A percentile compares a stretch with the other conserved stretches of the same genome.
Evolutionary conservation across 2,113 vertebrate genomes (phyloP).

Genomic region (Strigops habroptila): DNA sequence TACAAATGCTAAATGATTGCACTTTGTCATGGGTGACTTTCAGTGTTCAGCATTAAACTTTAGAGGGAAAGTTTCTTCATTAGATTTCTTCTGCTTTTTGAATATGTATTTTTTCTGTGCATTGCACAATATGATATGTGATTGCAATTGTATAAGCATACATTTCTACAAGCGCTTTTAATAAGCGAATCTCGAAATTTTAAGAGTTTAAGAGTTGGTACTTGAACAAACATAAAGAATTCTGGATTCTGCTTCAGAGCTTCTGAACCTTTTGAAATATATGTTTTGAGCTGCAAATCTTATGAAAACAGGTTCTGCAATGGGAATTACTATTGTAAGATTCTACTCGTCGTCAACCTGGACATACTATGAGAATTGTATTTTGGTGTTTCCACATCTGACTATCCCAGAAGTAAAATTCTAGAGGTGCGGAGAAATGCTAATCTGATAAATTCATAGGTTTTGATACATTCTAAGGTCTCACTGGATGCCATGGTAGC

Average conservation of each 20-base stretch:
- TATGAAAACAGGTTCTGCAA: neutral
- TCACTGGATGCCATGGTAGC: neutral
- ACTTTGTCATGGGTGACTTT: neutral
- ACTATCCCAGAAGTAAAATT: neutral
- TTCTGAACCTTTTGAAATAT: neutral
- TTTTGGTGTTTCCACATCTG: neutral
- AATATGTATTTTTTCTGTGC: neutral
- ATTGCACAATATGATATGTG: neutral
- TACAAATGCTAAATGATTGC: neutral
- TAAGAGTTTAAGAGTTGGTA: neutral
- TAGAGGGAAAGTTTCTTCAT: neutral
- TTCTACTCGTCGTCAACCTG: neutral
- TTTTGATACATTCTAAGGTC: neutral
- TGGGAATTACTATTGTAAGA: neutral
- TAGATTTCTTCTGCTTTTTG: neutral
- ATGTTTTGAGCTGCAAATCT: neutral
- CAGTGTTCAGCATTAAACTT: neutral
- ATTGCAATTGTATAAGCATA: neutral
- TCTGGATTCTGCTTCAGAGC: neutral
- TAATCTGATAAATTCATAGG: neutral
- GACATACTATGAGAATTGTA: neutral
- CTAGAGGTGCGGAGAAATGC: neutral
- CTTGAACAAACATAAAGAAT: neutral
- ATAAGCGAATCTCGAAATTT: neutral
- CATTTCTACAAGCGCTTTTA: neutral